phyloP scores from a whole-genome alignment of 2,888 invertebrate species.

The Ypsolopha scabrella region DNA sequence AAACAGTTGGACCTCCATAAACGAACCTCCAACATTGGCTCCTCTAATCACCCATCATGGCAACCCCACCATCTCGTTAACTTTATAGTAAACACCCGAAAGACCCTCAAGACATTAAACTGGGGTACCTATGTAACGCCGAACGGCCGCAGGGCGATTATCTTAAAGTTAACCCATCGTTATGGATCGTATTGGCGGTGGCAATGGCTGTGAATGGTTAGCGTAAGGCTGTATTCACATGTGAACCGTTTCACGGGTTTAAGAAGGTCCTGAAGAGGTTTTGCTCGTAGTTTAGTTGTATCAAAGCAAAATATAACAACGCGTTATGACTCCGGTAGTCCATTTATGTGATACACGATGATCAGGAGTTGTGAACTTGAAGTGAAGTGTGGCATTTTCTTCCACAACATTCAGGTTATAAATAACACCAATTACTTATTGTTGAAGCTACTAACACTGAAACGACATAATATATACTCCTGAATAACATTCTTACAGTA shows the following conservation, averaged over 20 bases:
- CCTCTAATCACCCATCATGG: constrained; percentile 33
- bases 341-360: no score
- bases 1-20: constrained; percentile 32
- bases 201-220: constrained; percentile 13
- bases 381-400: no score
- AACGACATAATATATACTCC: no score
- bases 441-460: no score
- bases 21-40: constrained; percentile 16
- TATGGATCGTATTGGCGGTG: constrained; percentile 54
- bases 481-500: no score
- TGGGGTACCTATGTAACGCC: constrained; percentile 20
- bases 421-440: no score
- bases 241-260: not conserved
- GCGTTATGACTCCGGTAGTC: no score
- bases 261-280: no score
- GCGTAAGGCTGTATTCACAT: constrained; percentile 24
- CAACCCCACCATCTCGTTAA: constrained; percentile 17
- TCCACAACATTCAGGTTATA: no score
- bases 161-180: constrained; percentile 60
- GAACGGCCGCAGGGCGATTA: constrained; percentile 49
- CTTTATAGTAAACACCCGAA: constrained; percentile 24
- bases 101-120: constrained; percentile 47
- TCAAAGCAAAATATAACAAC: no score
- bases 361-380: no score
- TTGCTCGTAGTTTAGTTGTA: no score